Base-by-base conservation (phyloP, 1,140 invertebrate genomes). In the Homalodisca vitripennis region DNA sequence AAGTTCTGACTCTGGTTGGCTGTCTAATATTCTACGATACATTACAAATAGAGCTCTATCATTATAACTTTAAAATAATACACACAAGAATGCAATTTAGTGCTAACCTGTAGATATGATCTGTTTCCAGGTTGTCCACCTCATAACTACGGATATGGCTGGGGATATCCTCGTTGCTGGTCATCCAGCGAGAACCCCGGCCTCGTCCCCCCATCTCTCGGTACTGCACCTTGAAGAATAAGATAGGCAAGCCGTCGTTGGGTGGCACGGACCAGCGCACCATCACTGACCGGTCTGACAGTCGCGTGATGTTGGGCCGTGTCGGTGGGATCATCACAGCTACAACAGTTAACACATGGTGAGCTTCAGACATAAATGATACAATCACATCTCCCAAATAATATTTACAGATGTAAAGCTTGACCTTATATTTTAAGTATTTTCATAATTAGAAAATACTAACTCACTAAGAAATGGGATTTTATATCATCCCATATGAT, bases 151-250 rank as follows among this genome's bases (percentile, higher is more conserved):
- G 80, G 55, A 91, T 85, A 74, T 92, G 84, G 26, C 87, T 82
- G 6, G 87, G 82, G 70, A 97, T 95, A 70, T 95, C 92, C 41
- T 88, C 87, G 73, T 92, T 92, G 1, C 87, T 85, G 0, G 93
- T 95, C 79, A 87, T 88, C 93, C 93, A 95, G 22, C 84, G 71
- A 10, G 74, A 73, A 10, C 69, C 70, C 67, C 75, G 78, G 74
- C 80, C 79, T 71, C 80, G 74, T 73, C 78, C 77, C 0, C 83
- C 83, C 17, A 91, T 80, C 78, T 93, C 89, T 62, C 86, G 85
- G 75, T 92, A 93, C 75, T 95, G 92, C 1, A 96, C 92, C 82
- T 96, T 95, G 78, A 96, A 98, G 78, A 97, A 96, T 70, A 85
- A 82, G 71, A 98, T 95, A 0, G 88, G 83, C 17, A 97, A 78